These are phyloP conservation scores for Heteromurus nitidus DNA, from an alignment of 2,888 invertebrate genomes.

Conservation along the genomic window DNA sequence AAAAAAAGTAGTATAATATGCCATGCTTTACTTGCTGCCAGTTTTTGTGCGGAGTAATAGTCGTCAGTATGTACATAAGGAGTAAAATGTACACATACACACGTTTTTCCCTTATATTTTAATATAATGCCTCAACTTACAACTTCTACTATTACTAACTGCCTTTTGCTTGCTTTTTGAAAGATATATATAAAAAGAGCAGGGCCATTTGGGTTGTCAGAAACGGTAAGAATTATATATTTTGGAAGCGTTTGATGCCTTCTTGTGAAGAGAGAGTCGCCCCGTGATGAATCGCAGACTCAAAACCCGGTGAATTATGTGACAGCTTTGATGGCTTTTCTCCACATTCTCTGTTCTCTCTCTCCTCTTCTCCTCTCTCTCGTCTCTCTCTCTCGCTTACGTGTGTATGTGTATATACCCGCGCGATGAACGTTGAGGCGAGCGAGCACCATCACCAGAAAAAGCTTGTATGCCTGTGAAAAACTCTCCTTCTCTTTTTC, in stretches of 20 bases:
- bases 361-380: conserved; percentile 45
- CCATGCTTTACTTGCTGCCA: conserved; percentile 44
- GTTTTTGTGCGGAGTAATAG: conserved; percentile 31
- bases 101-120: neutral
- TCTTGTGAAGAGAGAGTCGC: conserved; percentile 69
- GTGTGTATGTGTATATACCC: neutral
- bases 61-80: conserved; percentile 6
- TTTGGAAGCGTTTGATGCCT: conserved; percentile 73
- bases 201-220: conserved; percentile 71
- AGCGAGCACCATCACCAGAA: too few relatives aligned
- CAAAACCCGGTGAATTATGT: conserved; percentile 72
- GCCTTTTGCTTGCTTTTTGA: conserved; percentile 65
- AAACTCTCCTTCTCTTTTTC: too few relatives aligned
- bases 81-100: conserved; percentile 12
- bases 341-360: conserved; percentile 66
- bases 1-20: conserved; percentile 61
- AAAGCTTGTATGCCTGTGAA: conserved; percentile 26
- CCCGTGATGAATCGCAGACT: conserved; percentile 71
- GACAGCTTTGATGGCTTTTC: conserved; percentile 72
- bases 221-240: conserved; percentile 73
- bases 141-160: conserved; percentile 57
- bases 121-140: conserved; percentile 13
- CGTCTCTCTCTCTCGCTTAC: conserved; percentile 37
- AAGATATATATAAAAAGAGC: conserved; percentile 68
- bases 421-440: neutral